Conservation (phyloP, 2,113 vertebrate species). For the Lanius collurio region DNA sequence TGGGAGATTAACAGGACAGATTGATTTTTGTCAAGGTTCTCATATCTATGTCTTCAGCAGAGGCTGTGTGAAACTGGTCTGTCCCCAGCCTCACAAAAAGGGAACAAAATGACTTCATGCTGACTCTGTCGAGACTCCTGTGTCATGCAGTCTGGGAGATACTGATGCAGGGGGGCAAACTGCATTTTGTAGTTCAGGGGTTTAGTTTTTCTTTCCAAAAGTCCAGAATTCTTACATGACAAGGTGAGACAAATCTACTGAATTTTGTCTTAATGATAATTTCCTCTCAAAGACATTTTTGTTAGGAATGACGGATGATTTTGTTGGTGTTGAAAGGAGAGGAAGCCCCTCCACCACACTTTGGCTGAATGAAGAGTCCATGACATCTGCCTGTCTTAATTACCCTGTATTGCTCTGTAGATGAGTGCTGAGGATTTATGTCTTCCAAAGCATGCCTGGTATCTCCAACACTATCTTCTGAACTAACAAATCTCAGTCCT, state of each 20-base stretch:
- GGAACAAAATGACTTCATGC: background rate
- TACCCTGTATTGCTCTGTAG: background rate
- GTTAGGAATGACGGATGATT: background rate
- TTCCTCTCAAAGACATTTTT: background rate
- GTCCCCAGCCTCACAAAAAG: background rate
- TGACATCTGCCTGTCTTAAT: background rate
- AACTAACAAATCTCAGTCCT: background rate
- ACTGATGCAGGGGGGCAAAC: background rate
- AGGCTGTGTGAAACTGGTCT: background rate
- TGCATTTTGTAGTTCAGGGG: background rate
- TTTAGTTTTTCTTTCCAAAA: background rate
- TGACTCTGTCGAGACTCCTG: background rate
- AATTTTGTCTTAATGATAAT: background rate
- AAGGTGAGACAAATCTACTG: background rate
- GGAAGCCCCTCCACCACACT: background rate
- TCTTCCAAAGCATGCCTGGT: background rate
- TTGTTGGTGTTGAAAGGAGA: background rate
- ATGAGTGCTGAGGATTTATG: background rate
- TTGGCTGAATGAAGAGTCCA: background rate
- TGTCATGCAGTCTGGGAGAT: background rate
- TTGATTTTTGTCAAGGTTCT: background rate
- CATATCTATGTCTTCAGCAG: background rate
- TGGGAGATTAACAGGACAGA: background rate
- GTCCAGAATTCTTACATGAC: background rate
- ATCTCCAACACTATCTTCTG: background rate